Evolutionary conservation across 2,888 invertebrate species (phyloP), one percentile per base, ranked within the genome.

Genomic region (Xestia c-nigrum): DNA sequence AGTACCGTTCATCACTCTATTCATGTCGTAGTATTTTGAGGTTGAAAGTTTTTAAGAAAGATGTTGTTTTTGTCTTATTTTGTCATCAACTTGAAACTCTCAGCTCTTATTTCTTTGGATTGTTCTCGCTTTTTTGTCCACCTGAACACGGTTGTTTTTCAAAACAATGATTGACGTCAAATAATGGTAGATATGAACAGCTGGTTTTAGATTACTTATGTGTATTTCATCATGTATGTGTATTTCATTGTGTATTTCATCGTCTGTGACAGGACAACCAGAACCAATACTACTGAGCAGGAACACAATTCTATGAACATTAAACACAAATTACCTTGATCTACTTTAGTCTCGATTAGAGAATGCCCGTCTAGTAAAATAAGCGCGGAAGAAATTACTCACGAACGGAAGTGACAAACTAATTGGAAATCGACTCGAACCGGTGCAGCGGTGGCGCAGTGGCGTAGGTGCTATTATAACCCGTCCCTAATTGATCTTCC

Each of bases 401-500:
- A 81, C 46, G 12, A 76, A 47, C 75, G 64, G 69, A 80, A 55
- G 59, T 71, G 24, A 55, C 31, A 52, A 46, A 38, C 65, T 65
- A 81, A 85, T 81, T 85, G 43, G 52, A 76, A 69, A 81, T 65
- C 19, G 38, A 68, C 3, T 67, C 14, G 19, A 66, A 68, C 64
- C n/a, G 21, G n/a, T 64, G 64, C 21, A 16, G 9, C n/a, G 21
- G n/a, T 64, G 64, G n/a, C 19, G 9, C 40, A 16, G 47, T 21
- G 24, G 55, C 52, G 57, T 68, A 68, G 57, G 19, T 74, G 61
- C 57, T 70, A 68, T 52, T 61, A 71, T 38, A 75, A 74, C 55
- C 46, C 46, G 76, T 74, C 78, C 78, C 68, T 74, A 83, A 78
- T 78, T 59, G 69, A 70, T 86, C 72, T 80, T 77, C 78, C 80